Conservation (phyloP, 2,888 invertebrate species). For the Caenorhabditis sulstoni region DNA sequence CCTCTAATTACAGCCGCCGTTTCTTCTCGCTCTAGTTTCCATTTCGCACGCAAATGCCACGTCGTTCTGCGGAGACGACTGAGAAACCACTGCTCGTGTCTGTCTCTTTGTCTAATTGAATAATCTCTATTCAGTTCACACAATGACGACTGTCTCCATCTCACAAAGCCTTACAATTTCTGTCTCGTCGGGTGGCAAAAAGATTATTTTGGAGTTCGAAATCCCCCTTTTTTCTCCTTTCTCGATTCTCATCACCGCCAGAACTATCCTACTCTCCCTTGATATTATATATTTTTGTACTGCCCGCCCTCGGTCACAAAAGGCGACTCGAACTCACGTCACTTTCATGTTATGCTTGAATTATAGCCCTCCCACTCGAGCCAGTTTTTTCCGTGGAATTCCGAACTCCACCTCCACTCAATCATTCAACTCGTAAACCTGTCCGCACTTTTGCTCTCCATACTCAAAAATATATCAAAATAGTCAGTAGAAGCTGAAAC, state of each 20-base stretch:
- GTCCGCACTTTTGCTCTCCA: neutral
- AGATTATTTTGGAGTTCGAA: too few species aligned
- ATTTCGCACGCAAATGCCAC: constrained; percentile 42
- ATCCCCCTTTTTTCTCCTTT: too few species aligned
- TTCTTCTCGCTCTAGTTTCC: constrained; percentile 8
- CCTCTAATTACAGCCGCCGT: constrained; percentile 26
- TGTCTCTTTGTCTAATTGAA: constrained; percentile 35
- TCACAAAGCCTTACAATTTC: neutral
- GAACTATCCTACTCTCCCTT: neutral
- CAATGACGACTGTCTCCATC: neutral
- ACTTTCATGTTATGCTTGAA: neutral
- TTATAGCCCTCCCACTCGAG: neutral
- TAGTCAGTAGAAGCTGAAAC: constrained; percentile 1
- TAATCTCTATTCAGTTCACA: constrained; percentile 13
- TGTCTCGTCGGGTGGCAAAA: too few species aligned
- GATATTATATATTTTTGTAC: too few species aligned
- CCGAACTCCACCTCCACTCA: neutral
- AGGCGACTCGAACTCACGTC: too few species aligned
- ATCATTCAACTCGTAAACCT: neutral
- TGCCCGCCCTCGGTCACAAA: too few species aligned
- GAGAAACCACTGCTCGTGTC: neutral
- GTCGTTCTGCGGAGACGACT: constrained; percentile 16
- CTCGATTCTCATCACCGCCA: too few species aligned
- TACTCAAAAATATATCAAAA: too few species aligned
- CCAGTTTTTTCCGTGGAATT: neutral